Base-by-base conservation (phyloP, 2,888 invertebrate species). In the Campopleginae sp. region DNA sequence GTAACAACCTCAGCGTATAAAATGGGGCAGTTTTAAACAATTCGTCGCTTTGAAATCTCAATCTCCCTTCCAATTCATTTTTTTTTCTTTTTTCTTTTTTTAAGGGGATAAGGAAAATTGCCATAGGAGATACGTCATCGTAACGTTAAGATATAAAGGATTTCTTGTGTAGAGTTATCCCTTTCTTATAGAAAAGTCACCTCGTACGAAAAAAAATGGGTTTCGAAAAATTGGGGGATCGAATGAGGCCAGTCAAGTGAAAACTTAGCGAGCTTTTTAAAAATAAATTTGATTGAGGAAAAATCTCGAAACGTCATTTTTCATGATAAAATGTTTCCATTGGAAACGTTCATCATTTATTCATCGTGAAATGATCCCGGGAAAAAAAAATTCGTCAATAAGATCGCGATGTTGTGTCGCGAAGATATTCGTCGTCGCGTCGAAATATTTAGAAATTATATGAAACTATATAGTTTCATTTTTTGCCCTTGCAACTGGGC, bases 11-110 rank as follows among this genome's bases (percentile, higher is more conserved):
- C 48, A 14, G 2, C 42, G 19, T 44, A 68, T 61, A 23, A 79
- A 79, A 63, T 61, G 71, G 80, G 75, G 76, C 82, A 87, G 84
- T 88, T 88, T 88, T 88, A 85, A 88, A 86, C 86, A 88, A 88
- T 88, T 88, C 87, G 84, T 81, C 80, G 80, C 82, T 83, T 83
- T 31, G 65, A 82, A 84, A 76, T 80, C 63, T 75, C 71, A 48
- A 51, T 42, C 66, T 54, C 87, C 80, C 80, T 54, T 75, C 84
- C 23, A 10, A n/a, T 82, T 65, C 58, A 19, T 10, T 71, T 51
- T n/a, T 48, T 48, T 63, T 82, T 33, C 31, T 76, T 63, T 65
- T 44, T 38, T 38, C 51, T 12, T n/a, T 66, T 31, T 68, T 31
- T 1, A 33, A 66, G 48, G 83, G 87, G 85, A 74, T 74, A 71